Conservation (phyloP, 2,797 vertebrate genomes). For the Vespertilio murinus region DNA sequence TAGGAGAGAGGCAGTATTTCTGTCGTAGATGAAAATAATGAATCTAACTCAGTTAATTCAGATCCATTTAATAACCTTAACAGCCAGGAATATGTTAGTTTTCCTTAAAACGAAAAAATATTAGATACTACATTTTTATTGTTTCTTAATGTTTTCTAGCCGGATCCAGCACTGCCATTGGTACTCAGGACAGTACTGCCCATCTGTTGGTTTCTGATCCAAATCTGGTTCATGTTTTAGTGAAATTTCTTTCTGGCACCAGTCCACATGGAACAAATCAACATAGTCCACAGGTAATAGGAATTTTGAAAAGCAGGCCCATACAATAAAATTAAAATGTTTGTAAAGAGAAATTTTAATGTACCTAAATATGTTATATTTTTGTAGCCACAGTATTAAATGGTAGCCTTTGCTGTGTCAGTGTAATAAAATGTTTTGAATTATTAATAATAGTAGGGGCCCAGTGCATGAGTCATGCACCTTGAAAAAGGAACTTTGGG, state of each 20-base stretch:
- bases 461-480: too few species aligned
- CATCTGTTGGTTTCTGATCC: conserved; percentile 97
- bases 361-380: neutral
- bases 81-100: neutral
- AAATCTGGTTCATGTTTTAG: conserved; percentile 95
- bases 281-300: conserved; percentile 93
- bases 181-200: conserved; percentile 94
- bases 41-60: neutral
- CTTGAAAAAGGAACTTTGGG: too few species aligned
- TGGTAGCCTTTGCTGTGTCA: neutral
- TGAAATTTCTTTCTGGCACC: conserved; percentile 97
- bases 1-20: neutral
- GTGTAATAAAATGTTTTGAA: neutral
- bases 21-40: neutral
- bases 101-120: neutral
- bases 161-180: conserved; percentile 89
- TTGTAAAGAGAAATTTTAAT: neutral
- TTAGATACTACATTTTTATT: neutral
- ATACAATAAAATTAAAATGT: neutral
- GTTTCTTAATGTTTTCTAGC: conserved; percentile 77
- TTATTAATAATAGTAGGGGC: neutral
- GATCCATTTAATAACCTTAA: neutral
- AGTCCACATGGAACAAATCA: conserved; percentile 97
- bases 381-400: neutral
- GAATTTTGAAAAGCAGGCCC: neutral